Evolutionary conservation across 2,113 vertebrate species (phyloP).

Genomic region (Nasalis larvatus): DNA sequence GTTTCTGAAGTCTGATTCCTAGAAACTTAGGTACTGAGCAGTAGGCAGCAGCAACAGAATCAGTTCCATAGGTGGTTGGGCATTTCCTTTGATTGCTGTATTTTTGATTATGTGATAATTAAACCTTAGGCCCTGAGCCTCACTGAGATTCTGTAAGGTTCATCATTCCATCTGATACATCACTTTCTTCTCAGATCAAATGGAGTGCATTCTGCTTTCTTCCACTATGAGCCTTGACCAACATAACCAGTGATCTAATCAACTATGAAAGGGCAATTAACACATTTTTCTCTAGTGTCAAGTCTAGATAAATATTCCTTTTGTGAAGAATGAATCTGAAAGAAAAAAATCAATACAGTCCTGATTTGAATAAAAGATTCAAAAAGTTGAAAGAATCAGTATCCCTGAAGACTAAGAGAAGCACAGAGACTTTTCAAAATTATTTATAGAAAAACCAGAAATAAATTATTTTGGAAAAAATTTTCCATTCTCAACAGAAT

Average conservation of each 20-base stretch:
- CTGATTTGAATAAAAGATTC: background rate
- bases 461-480: background rate
- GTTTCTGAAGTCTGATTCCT: background rate
- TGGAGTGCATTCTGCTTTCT: background rate
- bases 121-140: background rate
- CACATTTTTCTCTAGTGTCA: background rate
- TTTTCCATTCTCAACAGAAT: background rate
- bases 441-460: background rate
- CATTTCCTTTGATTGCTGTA: background rate
- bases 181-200: background rate
- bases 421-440: background rate
- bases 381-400: background rate
- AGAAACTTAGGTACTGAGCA: background rate
- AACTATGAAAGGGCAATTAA: background rate
- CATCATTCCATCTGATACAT: background rate
- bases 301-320: background rate
- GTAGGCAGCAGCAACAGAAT: background rate
- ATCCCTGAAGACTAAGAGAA: background rate
- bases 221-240: background rate
- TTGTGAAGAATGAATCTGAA: background rate
- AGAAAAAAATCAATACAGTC: background rate
- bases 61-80: too few species aligned
- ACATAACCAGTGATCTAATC: background rate
- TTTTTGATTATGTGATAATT: background rate
- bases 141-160: background rate